Conservation (phyloP, 2,113 vertebrate genomes). For the Atractosteus spatula region DNA sequence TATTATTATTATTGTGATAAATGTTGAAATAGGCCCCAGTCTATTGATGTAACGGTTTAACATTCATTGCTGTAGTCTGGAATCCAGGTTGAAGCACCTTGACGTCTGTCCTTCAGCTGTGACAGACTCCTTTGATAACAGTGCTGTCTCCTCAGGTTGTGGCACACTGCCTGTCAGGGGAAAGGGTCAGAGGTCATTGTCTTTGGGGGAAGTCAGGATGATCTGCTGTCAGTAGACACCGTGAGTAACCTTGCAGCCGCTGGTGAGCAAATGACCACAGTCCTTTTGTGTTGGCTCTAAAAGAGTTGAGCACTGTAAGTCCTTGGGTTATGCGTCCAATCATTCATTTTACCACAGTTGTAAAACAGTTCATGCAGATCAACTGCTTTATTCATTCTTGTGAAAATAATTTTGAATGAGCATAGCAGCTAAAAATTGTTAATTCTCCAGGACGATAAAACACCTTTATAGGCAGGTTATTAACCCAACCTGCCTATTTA, state of each 20-base stretch:
- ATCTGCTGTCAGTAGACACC: conserved; percentile 86
- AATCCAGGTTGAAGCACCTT: not conserved
- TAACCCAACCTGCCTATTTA: not conserved
- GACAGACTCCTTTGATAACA: not conserved
- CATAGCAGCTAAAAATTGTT: not conserved
- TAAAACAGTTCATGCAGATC: not conserved
- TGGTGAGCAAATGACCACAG: too few relatives aligned
- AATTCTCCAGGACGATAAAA: not conserved
- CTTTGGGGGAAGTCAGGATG: conserved; percentile 93
- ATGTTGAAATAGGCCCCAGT: too few relatives aligned
- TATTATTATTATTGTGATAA: too few relatives aligned
- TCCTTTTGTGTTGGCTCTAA: not conserved
- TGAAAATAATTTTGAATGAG: not conserved
- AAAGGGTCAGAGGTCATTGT: conserved; percentile 89
- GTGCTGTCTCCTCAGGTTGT: conserved; percentile 60
- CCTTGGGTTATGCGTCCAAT: too few relatives aligned
- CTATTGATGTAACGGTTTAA: too few relatives aligned
- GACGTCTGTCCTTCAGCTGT: conserved; percentile 45
- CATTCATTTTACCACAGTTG: not conserved
- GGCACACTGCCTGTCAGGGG: conserved; percentile 86
- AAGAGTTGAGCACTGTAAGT: too few relatives aligned
- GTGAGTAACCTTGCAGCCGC: conserved; percentile 61
- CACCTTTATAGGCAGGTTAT: not conserved
- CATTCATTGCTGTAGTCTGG: too few relatives aligned
- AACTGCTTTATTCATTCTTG: not conserved